Conservation (phyloP, 2,113 vertebrate genomes). For the Micromys minutus region DNA sequence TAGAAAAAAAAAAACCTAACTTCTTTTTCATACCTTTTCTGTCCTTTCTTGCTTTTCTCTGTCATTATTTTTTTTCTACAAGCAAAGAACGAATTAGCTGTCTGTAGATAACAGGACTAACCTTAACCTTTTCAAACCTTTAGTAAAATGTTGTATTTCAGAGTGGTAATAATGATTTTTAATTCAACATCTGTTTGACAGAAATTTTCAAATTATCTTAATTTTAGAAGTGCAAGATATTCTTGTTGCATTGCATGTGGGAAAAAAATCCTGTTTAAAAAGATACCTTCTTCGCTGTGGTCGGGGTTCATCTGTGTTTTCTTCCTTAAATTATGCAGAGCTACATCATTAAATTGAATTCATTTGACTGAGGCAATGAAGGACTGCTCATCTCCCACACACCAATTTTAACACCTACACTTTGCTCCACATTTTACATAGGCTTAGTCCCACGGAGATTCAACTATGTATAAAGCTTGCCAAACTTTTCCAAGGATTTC, state of each 20-base stretch:
- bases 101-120: neutral
- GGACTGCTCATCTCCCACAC: constrained; percentile 1
- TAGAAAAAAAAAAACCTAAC: neutral
- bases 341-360: constrained; percentile 53
- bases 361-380: constrained; percentile 29
- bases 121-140: constrained; percentile 9
- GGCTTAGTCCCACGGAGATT: constrained; percentile 18
- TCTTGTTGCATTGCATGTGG: neutral
- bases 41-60: constrained; percentile 1
- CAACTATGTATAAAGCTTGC: constrained; percentile 41
- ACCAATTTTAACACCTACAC: constrained; percentile 51
- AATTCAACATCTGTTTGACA: constrained; percentile 45
- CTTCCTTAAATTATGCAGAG: constrained; percentile 8
- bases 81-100: constrained; percentile 43
- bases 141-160: constrained; percentile 43
- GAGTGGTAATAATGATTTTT: constrained; percentile 43
- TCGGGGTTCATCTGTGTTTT: constrained; percentile 7
- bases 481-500: constrained; percentile 56
- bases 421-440: constrained; percentile 49
- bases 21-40: neutral
- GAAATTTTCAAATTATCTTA: constrained; percentile 51
- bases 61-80: constrained; percentile 23
- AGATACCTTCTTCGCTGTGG: constrained; percentile 1
- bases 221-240: constrained; percentile 25
- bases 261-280: neutral